A percentile compares a stretch with the other conserved stretches of the same genome.
These are phyloP conservation scores for Mamestra configurata DNA, from an alignment of 1,140 invertebrate species.

Conservation along the genomic window DNA sequence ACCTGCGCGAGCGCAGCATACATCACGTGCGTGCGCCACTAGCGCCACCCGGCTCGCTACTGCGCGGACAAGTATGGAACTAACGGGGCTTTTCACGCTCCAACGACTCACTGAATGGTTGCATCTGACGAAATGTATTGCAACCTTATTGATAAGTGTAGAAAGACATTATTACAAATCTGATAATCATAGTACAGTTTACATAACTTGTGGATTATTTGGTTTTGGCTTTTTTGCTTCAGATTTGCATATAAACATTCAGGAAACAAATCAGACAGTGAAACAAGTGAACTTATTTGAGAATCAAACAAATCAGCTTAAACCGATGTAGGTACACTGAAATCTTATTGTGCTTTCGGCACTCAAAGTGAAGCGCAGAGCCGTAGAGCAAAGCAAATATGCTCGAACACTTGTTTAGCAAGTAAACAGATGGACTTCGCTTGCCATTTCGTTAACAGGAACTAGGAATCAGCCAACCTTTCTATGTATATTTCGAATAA, in stretches of 20 bases:
- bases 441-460: slow-evolving; percentile 9
- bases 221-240: neutral
- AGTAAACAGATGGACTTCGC: slow-evolving; percentile 25
- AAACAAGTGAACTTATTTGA: neutral
- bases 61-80: slow-evolving; percentile 69
- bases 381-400: slow-evolving; percentile 25
- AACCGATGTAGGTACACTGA: neutral
- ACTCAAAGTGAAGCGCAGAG: neutral
- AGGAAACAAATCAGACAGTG: slow-evolving; percentile 20
- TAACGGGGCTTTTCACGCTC: slow-evolving; percentile 80
- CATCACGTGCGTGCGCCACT: slow-evolving; percentile 75
- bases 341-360: slow-evolving; percentile 34
- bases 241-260: neutral
- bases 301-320: neutral
- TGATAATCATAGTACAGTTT: slow-evolving; percentile 4
- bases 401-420: slow-evolving; percentile 5
- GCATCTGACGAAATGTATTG: slow-evolving; percentile 55
- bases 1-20: slow-evolving; percentile 75
- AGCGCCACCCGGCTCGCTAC: slow-evolving; percentile 70
- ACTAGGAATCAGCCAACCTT: neutral
- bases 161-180: slow-evolving; percentile 40
- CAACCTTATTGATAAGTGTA: slow-evolving; percentile 28
- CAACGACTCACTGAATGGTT: slow-evolving; percentile 65
- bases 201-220: slow-evolving; percentile 15
- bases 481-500: neutral